phyloP scores from a whole-genome alignment of 2,797 vertebrate genomes.

The Cirrhinus mrigala region DNA sequence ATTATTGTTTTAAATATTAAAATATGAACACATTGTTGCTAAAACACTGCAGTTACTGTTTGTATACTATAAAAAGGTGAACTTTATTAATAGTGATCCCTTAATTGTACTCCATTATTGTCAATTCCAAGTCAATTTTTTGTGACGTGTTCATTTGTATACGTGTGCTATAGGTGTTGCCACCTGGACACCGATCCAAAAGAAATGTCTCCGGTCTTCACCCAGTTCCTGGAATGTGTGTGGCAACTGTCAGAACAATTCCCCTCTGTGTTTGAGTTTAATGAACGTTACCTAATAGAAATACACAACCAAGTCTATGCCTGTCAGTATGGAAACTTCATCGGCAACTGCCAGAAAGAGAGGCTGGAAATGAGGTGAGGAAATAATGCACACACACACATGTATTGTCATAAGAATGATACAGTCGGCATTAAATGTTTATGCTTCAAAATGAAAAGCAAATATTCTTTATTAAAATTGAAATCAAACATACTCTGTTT shows the following conservation, averaged over 20 bases:
- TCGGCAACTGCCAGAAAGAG: constrained; percentile 84
- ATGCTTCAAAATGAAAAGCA: not conserved
- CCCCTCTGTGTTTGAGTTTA: constrained; percentile 83
- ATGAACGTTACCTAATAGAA: constrained; percentile 79
- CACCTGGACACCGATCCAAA: constrained; percentile 82
- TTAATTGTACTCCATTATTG: not conserved
- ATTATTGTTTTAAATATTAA: not conserved
- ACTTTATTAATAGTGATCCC: not conserved
- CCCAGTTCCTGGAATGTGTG: constrained; percentile 84
- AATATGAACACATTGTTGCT: not conserved
- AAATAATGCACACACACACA: not conserved
- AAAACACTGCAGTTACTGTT: not conserved
- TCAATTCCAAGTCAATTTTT: not conserved
- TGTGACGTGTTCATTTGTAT: constrained; percentile 9
- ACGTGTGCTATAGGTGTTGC: constrained; percentile 74
- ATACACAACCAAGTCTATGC: constrained; percentile 83
- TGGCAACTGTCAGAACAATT: constrained; percentile 87
- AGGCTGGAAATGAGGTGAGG: constrained; percentile 79
- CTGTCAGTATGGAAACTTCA: constrained; percentile 87
- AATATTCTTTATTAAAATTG: not conserved
- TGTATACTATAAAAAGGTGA: not conserved
- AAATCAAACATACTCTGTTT: not conserved
- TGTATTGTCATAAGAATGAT: not conserved
- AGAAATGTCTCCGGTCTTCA: constrained; percentile 85
- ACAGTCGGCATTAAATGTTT: not conserved